phyloP scores from a whole-genome alignment of 1,140 invertebrate genomes.

The Hormaphis cornu region DNA sequence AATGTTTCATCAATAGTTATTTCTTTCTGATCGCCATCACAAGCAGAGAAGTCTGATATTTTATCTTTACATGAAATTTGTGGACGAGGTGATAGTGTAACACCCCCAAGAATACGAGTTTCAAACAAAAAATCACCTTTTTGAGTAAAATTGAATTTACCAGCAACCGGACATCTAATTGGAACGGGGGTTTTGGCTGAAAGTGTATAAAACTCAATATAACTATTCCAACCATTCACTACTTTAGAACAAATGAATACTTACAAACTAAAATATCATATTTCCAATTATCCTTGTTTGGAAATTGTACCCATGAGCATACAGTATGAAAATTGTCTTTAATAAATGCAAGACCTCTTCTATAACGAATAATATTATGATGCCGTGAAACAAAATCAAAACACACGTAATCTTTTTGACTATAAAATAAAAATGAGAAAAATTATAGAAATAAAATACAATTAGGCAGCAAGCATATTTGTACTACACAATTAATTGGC shows the following conservation, averaged over 20 bases:
- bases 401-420: constrained; percentile 95
- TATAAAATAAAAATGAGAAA: constrained; percentile 44
- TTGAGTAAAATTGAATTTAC: constrained; percentile 90
- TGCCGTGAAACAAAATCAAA: constrained; percentile 92
- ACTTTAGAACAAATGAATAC: constrained; percentile 30
- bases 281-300: constrained; percentile 73
- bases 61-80: constrained; percentile 88
- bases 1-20: constrained; percentile 89
- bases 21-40: constrained; percentile 86
- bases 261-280: constrained; percentile 73
- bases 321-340: constrained; percentile 83
- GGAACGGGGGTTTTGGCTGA: constrained; percentile 81
- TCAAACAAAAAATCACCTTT: constrained; percentile 76
- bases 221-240: too few species aligned
- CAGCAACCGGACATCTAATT: constrained; percentile 88
- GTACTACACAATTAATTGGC: too few species aligned
- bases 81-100: constrained; percentile 83
- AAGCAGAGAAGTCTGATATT: constrained; percentile 89
- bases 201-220: constrained; percentile 37
- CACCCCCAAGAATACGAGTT: constrained; percentile 86
- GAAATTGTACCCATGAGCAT: constrained; percentile 87
- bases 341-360: constrained; percentile 81
- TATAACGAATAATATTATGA: constrained; percentile 89
- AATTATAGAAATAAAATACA: not conserved
- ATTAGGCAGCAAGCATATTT: too few species aligned